These are phyloP conservation scores for Chrysolina americana DNA, from an alignment of 2,888 invertebrate genomes.

Conservation along the genomic window DNA sequence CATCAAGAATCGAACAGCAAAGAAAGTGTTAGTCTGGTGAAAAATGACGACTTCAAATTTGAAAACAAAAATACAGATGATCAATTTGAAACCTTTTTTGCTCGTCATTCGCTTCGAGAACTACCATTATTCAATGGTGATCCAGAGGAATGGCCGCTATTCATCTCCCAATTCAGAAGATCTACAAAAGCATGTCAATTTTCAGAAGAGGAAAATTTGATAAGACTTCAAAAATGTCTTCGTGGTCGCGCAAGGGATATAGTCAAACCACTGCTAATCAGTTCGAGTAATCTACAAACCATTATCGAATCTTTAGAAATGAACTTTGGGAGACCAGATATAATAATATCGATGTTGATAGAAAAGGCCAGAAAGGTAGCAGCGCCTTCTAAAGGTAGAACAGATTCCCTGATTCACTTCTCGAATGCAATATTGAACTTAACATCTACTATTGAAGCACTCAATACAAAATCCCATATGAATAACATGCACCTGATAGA, in stretches of 20 bases:
- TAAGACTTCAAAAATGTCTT: too few species aligned
- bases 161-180: conserved; percentile 8
- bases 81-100: neutral
- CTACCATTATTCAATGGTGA: conserved; percentile 1
- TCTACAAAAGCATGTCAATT: conserved; percentile 8
- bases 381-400: neutral
- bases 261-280: too few species aligned
- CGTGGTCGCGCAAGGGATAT: too few species aligned
- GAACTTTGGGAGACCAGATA: too few species aligned
- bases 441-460: neutral
- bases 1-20: too few species aligned
- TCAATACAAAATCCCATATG: neutral
- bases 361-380: neutral
- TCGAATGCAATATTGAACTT: conserved; percentile 2
- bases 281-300: too few species aligned
- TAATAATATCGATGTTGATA: too few species aligned
- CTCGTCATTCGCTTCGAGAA: neutral
- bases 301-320: too few species aligned
- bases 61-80: neutral
- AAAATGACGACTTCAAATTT: neutral
- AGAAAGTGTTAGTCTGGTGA: too few species aligned
- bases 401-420: neutral
- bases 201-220: neutral
- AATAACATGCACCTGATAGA: neutral
- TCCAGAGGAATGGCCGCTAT: conserved; percentile 5